Evolutionary conservation across 2,797 vertebrate species (phyloP).

Genomic region (Choloepus didactylus): DNA sequence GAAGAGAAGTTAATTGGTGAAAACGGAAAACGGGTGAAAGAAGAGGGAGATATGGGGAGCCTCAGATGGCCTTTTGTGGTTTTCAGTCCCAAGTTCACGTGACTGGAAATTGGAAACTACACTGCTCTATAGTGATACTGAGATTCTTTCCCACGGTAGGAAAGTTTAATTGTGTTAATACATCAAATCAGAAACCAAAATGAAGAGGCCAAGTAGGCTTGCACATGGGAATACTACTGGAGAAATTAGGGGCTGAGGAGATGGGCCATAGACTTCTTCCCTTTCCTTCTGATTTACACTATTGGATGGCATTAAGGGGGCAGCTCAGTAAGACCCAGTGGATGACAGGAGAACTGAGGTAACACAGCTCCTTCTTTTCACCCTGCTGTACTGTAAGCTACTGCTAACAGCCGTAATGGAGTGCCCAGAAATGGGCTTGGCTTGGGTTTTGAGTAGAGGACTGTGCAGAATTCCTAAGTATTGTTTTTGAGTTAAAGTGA

Average conservation of each 20-base stretch:
- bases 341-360: background rate
- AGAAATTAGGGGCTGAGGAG: background rate
- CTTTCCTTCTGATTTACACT: background rate
- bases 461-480: background rate
- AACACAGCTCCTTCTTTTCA: background rate
- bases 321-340: background rate
- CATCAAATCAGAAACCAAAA: background rate
- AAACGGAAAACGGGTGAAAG: background rate
- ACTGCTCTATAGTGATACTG: background rate
- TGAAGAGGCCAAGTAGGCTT: background rate
- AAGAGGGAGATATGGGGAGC: background rate
- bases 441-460: background rate
- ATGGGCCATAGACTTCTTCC: background rate
- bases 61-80: background rate
- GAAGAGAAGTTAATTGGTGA: background rate
- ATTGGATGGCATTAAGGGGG: background rate
- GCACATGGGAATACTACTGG: background rate
- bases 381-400: background rate
- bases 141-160: background rate
- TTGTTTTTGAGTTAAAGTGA: conserved; percentile 2
- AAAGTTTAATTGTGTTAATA: background rate
- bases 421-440: background rate
- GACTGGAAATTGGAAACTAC: background rate
- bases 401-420: background rate
- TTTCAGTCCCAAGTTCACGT: background rate